These are phyloP conservation scores for Sus cebifrons DNA, from an alignment of 2,797 vertebrate species.

Conservation along the genomic window DNA sequence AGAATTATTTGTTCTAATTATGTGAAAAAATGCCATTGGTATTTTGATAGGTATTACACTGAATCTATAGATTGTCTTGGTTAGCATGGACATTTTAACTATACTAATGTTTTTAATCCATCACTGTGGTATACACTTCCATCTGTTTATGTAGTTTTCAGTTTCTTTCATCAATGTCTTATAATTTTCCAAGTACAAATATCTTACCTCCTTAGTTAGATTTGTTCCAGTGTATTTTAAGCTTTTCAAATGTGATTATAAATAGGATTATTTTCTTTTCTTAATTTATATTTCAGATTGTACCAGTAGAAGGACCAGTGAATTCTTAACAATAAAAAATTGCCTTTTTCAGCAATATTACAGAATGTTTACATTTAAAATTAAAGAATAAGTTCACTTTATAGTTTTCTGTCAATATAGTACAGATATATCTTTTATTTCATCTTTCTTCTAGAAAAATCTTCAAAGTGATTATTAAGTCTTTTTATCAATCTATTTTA, in stretches of 20 bases:
- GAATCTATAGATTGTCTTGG: not conserved
- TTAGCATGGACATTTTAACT: not conserved
- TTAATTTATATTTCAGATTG: not conserved
- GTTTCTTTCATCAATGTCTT: not conserved
- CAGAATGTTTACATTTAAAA: slow-evolving; percentile 11
- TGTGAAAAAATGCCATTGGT: not conserved
- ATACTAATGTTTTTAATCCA: not conserved
- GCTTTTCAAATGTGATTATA: not conserved
- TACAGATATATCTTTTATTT: not conserved
- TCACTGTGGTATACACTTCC: not conserved
- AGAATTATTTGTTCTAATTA: not conserved
- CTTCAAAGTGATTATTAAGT: not conserved
- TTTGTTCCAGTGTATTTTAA: not conserved
- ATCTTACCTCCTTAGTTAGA: not conserved
- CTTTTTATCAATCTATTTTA: not conserved
- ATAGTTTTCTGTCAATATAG: not conserved
- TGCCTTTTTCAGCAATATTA: not conserved
- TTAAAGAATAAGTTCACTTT: not conserved
- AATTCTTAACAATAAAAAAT: not conserved
- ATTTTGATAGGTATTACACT: not conserved
- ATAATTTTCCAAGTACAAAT: not conserved
- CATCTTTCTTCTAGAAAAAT: not conserved
- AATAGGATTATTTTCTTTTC: not conserved
- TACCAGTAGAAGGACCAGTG: not conserved
- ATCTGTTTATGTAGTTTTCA: not conserved